Evolutionary conservation across 2,888 invertebrate genomes (phyloP).

Genomic region (Anagyrus pseudococci): DNA sequence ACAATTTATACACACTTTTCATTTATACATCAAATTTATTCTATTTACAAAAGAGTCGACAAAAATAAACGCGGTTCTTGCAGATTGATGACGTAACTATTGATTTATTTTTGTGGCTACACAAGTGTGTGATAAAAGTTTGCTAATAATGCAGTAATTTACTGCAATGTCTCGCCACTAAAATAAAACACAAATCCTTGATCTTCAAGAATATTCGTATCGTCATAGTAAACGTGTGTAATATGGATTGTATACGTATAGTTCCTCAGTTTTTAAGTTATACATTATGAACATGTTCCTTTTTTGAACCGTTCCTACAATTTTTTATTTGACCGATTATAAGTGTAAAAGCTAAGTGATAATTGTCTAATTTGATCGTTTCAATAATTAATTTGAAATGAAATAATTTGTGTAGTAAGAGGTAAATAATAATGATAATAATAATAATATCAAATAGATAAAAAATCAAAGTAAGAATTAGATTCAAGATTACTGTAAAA

Average conservation of each 20-base stretch:
- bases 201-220: slow-evolving; percentile 17
- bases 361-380: slow-evolving; percentile 16
- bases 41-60: neutral
- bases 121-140: slow-evolving; percentile 10
- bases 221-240: slow-evolving; percentile 5
- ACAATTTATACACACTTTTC: neutral
- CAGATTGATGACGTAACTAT: slow-evolving; percentile 6
- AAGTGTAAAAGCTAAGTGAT: slow-evolving; percentile 20
- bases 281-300: slow-evolving; percentile 55
- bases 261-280: slow-evolving; percentile 51
- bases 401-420: neutral
- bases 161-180: neutral
- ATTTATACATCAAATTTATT: neutral
- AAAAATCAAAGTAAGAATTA: slow-evolving; percentile 6
- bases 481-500: neutral
- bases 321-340: slow-evolving; percentile 43
- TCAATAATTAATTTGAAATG: neutral
- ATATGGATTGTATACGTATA: slow-evolving; percentile 45
- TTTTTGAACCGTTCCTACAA: slow-evolving; percentile 57
- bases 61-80: slow-evolving; percentile 16
- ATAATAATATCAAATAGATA: neutral
- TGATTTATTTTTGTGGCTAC: slow-evolving; percentile 16
- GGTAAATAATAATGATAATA: too few relatives aligned
- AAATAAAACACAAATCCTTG: slow-evolving; percentile 11
- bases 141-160: slow-evolving; percentile 12